Evolutionary conservation across 2,797 vertebrate genomes (phyloP).

Genomic region (Benthosema pterotum): DNA sequence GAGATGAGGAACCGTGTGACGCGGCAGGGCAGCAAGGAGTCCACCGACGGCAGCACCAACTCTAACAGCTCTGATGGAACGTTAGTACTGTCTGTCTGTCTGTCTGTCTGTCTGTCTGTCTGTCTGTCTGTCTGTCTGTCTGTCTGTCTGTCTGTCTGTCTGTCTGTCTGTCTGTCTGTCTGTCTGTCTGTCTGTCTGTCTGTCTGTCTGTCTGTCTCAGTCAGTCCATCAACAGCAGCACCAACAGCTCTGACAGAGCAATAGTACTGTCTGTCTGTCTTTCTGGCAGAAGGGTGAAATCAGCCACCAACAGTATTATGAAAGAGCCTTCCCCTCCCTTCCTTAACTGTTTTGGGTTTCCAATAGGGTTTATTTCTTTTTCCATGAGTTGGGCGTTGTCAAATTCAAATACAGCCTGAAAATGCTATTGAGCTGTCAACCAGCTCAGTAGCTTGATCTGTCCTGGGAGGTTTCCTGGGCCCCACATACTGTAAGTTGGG

Average conservation of each 20-base stretch:
- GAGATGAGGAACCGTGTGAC: slow-evolving; percentile 96
- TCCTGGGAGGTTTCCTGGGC: no score
- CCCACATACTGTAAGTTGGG: no score
- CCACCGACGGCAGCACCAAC: slow-evolving; percentile 97
- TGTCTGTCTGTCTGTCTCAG: slow-evolving; percentile 67
- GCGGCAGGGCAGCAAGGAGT: slow-evolving; percentile 95
- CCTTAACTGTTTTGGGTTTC: no score
- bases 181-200: slow-evolving; percentile 49
- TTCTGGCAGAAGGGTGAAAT: not conserved
- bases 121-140: slow-evolving; percentile 2
- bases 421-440: no score
- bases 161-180: slow-evolving; percentile 41
- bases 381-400: no score
- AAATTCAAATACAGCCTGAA: no score
- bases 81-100: slow-evolving; percentile 74
- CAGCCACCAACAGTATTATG: no score
- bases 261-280: no score
- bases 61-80: slow-evolving; percentile 98
- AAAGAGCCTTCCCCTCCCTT: no score
- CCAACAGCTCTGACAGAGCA: no score
- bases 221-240: not conserved
- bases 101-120: not conserved
- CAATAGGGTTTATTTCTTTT: no score
- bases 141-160: not conserved
- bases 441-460: no score